Base-by-base conservation (phyloP, 2,888 invertebrate genomes). In the Drosophila buzzatii region DNA sequence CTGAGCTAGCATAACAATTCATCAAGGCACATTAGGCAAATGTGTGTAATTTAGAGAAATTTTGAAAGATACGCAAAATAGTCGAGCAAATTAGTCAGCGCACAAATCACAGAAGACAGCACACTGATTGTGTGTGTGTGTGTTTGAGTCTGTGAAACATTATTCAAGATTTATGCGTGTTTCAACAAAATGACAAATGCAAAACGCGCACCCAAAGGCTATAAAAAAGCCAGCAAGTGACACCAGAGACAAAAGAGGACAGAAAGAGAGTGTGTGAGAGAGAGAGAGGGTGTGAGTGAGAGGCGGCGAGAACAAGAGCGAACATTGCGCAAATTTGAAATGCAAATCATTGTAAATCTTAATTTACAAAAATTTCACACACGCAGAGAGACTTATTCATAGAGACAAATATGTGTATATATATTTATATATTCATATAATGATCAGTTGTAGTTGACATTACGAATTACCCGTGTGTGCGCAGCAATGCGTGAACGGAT, bases 271-370 rank as follows among this genome's bases (percentile, higher is more conserved):
- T 44, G 5, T 33, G 49, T 57, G 44, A 44, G 10, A 47, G 59
- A 20, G 16, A 35, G 53, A 47, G 58, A 16, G 20, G 33, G 52
- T 49, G 1, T 18, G n/a, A 14, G 27, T 1, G 27, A 64, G 27
- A 56, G 3, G 27, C 55, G 59, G 47, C 39, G 14, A 52, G 55
- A 44, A 16, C 27, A 53, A 44, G 60, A 16, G 23, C 37, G 41
- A 52, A 8, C n/a, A 41, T 8, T 8, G 41, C 41, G 41, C 55
- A 65, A 41, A 87, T 87, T 87, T 87, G 76, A 76, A 87, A 85
- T 87, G 85, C 89, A 89, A 87, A 87, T 87, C 70, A 70, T 73
- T 63, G 85, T 87, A 89, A 87, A 89, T 87, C 89, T 78, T 87
- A 89, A 87, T 87, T 84, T 84, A 80, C 63, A 63, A 67, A 62